Evolutionary conservation across 2,113 vertebrate species (phyloP), one percentile per base, ranked within the genome.

Genomic region (Peromyscus leucopus): DNA sequence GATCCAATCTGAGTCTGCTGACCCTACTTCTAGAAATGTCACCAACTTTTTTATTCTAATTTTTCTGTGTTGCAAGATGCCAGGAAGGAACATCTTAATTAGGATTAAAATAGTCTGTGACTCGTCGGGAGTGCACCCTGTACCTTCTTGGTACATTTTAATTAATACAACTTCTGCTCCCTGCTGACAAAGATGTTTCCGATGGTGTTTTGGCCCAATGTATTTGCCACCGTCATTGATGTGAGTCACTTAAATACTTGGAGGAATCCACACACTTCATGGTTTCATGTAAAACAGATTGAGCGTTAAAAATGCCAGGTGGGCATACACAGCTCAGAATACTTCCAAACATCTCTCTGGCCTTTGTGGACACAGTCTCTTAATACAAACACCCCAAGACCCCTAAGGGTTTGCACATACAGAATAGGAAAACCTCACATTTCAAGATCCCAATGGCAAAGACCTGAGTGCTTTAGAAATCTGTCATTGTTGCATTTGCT

Each of bases 91-190:
- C 96, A 94, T 96, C 95, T 95, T 97, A 97, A 97, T 97, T 96
- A 97, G 94, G 89, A 97, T 96, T 74, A 96, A 97, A 98, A 98
- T 97, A 97, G 93, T 88, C 89, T n/a, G 57, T 97, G 95, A 96
- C 89, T 97, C 5, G 2, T 93, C 39, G 63, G 90, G 96, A 96
- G 96, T 84, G 83, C 65, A 97, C 96, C 83, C 93, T 96, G 94
- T 97, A 96, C 91, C 94, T 97, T 96, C 94, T 96, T 28, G 74
- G 97, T 94, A 98, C 96, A 97, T 98, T 97, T 97, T 97, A 98
- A 98, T 97, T 98, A 97, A 94, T 97, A 48, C 83, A 97, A 97
- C 97, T 98, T 97, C 91, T 97, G 97, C 93, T 98, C 94, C 98
- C 95, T 95, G 96, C 96, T 98, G 96, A 97, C 97, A 97, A 95